phyloP scores from a whole-genome alignment of 1,140 invertebrate species.

The Rhynchophorus ferrugineus region DNA sequence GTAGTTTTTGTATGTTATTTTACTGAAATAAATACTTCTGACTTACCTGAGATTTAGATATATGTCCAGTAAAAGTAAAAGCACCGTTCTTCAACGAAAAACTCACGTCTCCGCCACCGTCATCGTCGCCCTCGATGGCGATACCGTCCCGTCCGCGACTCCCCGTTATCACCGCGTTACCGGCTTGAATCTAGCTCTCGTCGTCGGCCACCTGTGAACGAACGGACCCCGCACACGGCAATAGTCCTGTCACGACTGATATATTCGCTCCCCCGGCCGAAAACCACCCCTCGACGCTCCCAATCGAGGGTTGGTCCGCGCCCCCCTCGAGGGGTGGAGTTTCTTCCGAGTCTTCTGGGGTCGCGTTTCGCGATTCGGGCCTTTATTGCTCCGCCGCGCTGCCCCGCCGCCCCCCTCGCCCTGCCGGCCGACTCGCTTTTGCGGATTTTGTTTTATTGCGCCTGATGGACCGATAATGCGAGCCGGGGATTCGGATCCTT shows the following conservation, averaged over 20 bases:
- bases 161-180: background rate
- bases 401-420: no score
- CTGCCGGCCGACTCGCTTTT: no score
- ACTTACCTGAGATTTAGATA: no score
- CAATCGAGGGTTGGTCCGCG: conserved; percentile 28
- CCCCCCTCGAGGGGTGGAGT: conserved; percentile 32
- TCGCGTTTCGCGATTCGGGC: background rate
- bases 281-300: conserved; percentile 31
- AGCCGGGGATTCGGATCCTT: no score
- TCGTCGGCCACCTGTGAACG: conserved; percentile 15
- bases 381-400: background rate
- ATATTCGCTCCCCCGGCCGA: conserved; percentile 30
- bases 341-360: conserved; percentile 30
- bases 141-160: no score
- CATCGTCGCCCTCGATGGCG: no score
- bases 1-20: no score
- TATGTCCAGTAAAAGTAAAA: no score
- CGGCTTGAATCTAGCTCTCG: background rate
- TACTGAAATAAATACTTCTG: no score
- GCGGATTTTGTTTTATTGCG: background rate
- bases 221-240: conserved; percentile 5
- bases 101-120: no score
- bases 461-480: no score
- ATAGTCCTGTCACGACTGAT: conserved; percentile 29
- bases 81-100: no score